phyloP scores from a whole-genome alignment of 2,113 vertebrate genomes.

The Physeter macrocephalus region DNA sequence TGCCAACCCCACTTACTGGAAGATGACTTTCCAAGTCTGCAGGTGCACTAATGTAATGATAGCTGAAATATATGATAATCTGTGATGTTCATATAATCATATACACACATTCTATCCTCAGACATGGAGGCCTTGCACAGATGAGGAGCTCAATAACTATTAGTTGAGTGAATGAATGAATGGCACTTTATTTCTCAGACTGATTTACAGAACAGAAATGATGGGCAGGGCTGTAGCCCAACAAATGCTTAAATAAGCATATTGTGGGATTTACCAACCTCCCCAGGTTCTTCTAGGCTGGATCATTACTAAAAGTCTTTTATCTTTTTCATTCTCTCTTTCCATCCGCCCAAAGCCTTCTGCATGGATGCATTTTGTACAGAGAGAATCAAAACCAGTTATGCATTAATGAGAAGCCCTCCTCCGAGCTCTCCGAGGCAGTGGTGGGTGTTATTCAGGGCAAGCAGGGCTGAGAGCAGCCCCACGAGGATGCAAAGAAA shows the following conservation, averaged over 20 bases:
- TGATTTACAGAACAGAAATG: background rate
- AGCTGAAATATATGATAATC: background rate
- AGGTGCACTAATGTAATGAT: background rate
- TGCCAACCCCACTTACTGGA: background rate
- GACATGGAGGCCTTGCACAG: background rate
- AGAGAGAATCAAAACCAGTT: background rate
- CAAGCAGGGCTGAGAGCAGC: no score
- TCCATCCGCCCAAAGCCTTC: background rate
- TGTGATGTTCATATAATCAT: background rate
- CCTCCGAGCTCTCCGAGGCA: background rate
- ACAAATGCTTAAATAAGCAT: background rate
- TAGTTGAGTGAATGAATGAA: background rate
- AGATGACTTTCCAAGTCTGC: background rate
- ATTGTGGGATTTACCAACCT: no score
- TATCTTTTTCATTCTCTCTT: background rate
- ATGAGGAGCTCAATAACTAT: background rate
- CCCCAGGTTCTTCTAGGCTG: background rate
- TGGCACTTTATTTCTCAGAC: background rate
- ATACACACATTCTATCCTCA: background rate
- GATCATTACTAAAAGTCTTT: background rate
- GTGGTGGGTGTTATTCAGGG: background rate
- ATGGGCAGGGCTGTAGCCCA: background rate
- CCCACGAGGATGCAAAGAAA: accelerated
- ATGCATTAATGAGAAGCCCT: background rate
- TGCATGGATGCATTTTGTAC: background rate